These are phyloP conservation scores for Chrysopilus asiliformis DNA, from an alignment of 2,888 invertebrate genomes.

Conservation along the genomic window DNA sequence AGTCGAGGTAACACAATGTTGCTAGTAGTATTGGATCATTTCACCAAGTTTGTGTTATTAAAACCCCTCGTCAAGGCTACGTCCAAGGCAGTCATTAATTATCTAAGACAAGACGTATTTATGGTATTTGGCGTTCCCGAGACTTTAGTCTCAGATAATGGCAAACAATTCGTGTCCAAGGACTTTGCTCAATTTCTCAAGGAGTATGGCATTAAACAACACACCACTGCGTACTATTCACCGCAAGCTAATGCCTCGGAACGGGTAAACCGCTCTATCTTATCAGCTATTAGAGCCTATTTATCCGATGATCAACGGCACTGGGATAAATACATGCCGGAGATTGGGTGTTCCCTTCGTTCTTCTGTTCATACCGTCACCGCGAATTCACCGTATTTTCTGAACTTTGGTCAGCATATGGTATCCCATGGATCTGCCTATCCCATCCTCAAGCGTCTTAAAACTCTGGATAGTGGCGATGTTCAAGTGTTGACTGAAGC, in stretches of 20 bases:
- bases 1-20: slow-evolving; percentile 4
- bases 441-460: slow-evolving; percentile 2
- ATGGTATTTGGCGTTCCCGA: slow-evolving; percentile 19
- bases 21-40: slow-evolving; percentile 10
- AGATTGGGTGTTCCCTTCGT: slow-evolving; percentile 20
- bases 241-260: slow-evolving; percentile 25
- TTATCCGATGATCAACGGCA: slow-evolving; percentile 14
- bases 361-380: slow-evolving; percentile 20
- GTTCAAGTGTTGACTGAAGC: no score
- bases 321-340: slow-evolving; percentile 19
- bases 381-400: slow-evolving; percentile 17
- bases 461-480: no score
- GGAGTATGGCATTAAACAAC: slow-evolving; percentile 13
- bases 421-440: slow-evolving; percentile 9
- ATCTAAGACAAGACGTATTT: slow-evolving; percentile 15
- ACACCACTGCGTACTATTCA: slow-evolving; percentile 19
- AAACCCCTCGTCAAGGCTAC: slow-evolving; percentile 4
- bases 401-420: slow-evolving; percentile 18
- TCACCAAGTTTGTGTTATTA: slow-evolving; percentile 11
- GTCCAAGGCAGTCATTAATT: slow-evolving; percentile 4
- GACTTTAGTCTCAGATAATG: slow-evolving; percentile 20
- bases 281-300: slow-evolving; percentile 20
- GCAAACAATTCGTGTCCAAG: slow-evolving; percentile 16
- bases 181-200: slow-evolving; percentile 10
- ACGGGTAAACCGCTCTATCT: slow-evolving; percentile 21